Conservation (phyloP, 1,140 invertebrate species). For the Epicauta chinensis region DNA sequence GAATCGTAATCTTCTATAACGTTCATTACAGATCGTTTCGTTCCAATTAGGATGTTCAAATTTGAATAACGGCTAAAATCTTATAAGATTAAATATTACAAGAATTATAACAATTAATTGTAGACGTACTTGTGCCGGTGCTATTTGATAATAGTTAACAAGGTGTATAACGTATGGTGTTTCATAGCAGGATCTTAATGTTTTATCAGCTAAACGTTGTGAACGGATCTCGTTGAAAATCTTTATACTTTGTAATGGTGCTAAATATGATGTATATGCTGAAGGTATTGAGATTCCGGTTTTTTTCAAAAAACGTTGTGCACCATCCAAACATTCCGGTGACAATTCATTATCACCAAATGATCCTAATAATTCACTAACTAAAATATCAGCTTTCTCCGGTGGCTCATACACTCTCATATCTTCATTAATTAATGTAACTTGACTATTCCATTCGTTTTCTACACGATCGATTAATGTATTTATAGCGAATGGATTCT, state of each 20-base stretch:
- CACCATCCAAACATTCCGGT: slow-evolving; percentile 97
- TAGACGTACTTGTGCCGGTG: slow-evolving; percentile 53
- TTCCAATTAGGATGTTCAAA: slow-evolving; percentile 81
- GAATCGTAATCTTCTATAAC: slow-evolving; percentile 67
- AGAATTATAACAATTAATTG: neutral
- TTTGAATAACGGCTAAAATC: slow-evolving; percentile 65
- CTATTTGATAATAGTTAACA: slow-evolving; percentile 84
- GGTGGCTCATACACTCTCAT: slow-evolving; percentile 82
- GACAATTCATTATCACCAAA: slow-evolving; percentile 99
- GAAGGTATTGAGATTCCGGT: slow-evolving; percentile 89
- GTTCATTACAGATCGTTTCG: slow-evolving; percentile 64
- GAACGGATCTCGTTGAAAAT: slow-evolving; percentile 63
- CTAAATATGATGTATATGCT: slow-evolving; percentile 86
- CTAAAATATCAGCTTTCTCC: slow-evolving; percentile 88
- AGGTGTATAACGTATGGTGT: slow-evolving; percentile 90
- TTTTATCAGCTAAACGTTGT: slow-evolving; percentile 33
- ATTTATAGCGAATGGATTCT: slow-evolving; percentile 94
- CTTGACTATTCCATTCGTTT: slow-evolving; percentile 73
- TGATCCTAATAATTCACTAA: slow-evolving; percentile 94
- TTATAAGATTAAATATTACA: neutral
- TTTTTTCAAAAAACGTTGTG: slow-evolving; percentile 79
- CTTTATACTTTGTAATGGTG: slow-evolving; percentile 76
- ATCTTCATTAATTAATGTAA: slow-evolving; percentile 73
- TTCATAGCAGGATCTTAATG: slow-evolving; percentile 50
- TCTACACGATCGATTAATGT: slow-evolving; percentile 76